Evolutionary conservation across 2,888 invertebrate genomes (phyloP), one percentile per base, ranked within the genome.

Genomic region (Amiota minor): DNA sequence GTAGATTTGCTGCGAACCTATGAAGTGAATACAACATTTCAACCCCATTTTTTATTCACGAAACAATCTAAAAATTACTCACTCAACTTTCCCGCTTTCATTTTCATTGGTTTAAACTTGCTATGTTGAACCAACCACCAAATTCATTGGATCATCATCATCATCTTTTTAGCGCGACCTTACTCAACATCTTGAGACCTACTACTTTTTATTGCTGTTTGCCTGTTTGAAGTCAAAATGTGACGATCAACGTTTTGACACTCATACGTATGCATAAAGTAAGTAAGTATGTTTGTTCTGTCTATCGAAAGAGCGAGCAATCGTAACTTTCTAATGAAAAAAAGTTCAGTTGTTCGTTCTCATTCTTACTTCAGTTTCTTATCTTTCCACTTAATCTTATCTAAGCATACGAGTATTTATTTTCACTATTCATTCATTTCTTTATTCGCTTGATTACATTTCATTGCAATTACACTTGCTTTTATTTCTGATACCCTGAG

Each of bases 401-500:
- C 14, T 9, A 16, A 1, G n/a, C n/a, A n/a, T n/a, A n/a, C n/a
- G 16, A 20, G 9, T 53, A n/a, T 53, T 14, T 14, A 56, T 18
- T 20, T 18, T 4, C 1, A 20, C 11, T 11, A 59, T 11, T 20
- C 18, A 20, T 9, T 8, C 12, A 16, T 20, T 6, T 2, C 10
- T 61, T 16, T 20, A 6, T 61, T 61, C 61, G 20, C 12, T 61
- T 23, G 4, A 18, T 61, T 64, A 16, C n/a, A 46, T 1, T 46
- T 64, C 9, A 45, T 16, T 2, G 14, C 16, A 46, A 12, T n/a
- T 46, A 1, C 61, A 18, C 73, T 14, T 16, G 2, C 74, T 73
- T 9, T 0, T n/a, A 1, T 16, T 74, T 18, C 75, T 85, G 82
- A 70, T 72, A 18, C 11, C 79, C 83, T 80, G 76, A 50, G 80